These are phyloP conservation scores for Pemphredon lugubris DNA, from an alignment of 2,888 invertebrate species.

Conservation along the genomic window DNA sequence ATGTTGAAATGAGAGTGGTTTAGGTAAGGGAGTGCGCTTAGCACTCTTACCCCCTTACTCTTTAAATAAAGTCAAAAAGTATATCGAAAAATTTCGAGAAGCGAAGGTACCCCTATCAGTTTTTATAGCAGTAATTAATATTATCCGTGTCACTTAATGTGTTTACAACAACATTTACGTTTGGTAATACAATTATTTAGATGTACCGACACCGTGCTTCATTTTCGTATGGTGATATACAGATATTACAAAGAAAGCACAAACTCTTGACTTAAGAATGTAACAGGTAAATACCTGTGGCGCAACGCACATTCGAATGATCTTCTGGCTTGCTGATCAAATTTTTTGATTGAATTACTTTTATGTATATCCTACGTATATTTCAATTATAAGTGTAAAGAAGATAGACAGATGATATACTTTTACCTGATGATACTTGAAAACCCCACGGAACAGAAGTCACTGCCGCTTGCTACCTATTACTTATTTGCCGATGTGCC, in stretches of 20 bases:
- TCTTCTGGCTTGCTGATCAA: conserved; percentile 49
- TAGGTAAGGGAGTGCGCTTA: too few relatives aligned
- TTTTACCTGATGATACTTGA: conserved; percentile 40
- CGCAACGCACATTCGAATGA: conserved; percentile 40
- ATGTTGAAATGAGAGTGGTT: conserved; percentile 27
- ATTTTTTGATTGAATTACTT: conserved; percentile 37
- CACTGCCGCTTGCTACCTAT: conserved; percentile 66
- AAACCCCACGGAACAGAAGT: conserved; percentile 53
- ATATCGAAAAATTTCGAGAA: conserved; percentile 3
- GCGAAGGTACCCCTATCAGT: conserved; percentile 3
- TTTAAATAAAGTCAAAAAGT: conserved; percentile 19
- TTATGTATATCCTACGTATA: conserved; percentile 51
- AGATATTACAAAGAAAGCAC: conserved; percentile 19
- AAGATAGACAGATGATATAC: conserved; percentile 53
- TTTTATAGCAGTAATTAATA: conserved; percentile 13
- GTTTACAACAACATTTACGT: conserved; percentile 24
- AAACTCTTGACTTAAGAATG: conserved; percentile 18
- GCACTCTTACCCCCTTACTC: too few relatives aligned
- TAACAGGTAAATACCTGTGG: conserved; percentile 27
- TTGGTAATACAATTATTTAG: conserved; percentile 5
- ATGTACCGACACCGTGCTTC: conserved; percentile 6
- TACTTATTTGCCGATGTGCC: conserved; percentile 68
- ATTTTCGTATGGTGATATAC: conserved; percentile 22
- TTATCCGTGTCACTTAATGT: conserved; percentile 21
- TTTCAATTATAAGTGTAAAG: conserved; percentile 48